Percentiles rank a stretch among this genome's conserved stretches.
Conservation (phyloP, 2,797 vertebrate species). For the Myotis planiceps region DNA sequence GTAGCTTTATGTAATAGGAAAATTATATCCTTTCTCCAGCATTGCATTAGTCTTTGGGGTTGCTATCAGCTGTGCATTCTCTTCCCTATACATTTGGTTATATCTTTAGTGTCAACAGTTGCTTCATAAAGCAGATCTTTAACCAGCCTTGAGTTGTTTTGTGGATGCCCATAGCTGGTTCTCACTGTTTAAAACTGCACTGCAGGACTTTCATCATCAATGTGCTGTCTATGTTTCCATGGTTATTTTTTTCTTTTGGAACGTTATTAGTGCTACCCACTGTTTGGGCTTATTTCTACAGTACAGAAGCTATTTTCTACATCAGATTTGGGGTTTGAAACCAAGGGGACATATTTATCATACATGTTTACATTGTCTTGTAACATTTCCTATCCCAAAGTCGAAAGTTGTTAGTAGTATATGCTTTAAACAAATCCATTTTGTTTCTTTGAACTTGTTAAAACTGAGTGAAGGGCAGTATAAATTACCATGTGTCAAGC, state of each 20-base stretch:
- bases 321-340: constrained; percentile 48
- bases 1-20: neutral
- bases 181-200: neutral
- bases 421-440: constrained; percentile 36
- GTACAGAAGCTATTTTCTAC: neutral
- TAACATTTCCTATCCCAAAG: constrained; percentile 56
- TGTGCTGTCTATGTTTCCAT: neutral
- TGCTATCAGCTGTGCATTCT: neutral
- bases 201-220: constrained; percentile 5
- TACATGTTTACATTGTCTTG: constrained; percentile 62
- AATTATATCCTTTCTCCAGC: neutral
- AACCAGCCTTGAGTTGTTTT: neutral
- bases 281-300: constrained; percentile 38
- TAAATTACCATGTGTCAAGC: constrained; percentile 41
- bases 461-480: constrained; percentile 27
- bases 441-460: constrained; percentile 71
- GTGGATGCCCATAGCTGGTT: neutral
- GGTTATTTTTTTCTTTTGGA: neutral
- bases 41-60: neutral
- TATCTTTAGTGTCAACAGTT: neutral
- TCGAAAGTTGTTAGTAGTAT: constrained; percentile 43
- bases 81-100: neutral
- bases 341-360: neutral
- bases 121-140: constrained; percentile 11
- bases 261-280: neutral